Evolutionary conservation across 2,888 invertebrate species (phyloP).

Genomic region (Dichetophora obliterata): DNA sequence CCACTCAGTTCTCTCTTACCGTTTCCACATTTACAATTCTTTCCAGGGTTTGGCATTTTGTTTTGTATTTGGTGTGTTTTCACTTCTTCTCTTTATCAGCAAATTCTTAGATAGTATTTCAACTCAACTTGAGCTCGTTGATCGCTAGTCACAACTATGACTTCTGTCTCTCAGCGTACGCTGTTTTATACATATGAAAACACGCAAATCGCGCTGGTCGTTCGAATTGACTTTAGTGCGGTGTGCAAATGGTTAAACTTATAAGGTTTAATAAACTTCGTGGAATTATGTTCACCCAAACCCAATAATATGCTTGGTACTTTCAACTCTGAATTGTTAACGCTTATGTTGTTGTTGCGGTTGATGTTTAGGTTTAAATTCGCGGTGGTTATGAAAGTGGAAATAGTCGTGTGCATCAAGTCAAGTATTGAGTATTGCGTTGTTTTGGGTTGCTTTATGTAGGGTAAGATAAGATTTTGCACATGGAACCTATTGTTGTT

Average conservation of each 20-base stretch:
- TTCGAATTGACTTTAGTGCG: constrained; percentile 15
- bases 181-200: constrained; percentile 32
- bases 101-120: not conserved
- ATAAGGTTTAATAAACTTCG: not conserved
- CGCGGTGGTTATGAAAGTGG: not conserved
- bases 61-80: not conserved
- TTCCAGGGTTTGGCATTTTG: constrained; percentile 17
- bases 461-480: too few relatives aligned
- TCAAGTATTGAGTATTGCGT: too few relatives aligned
- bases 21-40: constrained; percentile 29
- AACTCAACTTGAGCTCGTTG: constrained; percentile 29
- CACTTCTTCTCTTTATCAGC: not conserved
- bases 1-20: constrained; percentile 12
- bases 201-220: constrained; percentile 2
- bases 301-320: not conserved
- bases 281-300: not conserved
- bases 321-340: not conserved
- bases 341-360: not conserved
- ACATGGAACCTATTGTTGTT: too few relatives aligned
- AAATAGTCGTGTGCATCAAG: too few relatives aligned
- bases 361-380: not conserved
- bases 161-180: constrained; percentile 11
- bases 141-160: constrained; percentile 13
- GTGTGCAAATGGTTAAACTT: constrained; percentile 22
- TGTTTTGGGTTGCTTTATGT: too few relatives aligned